Conservation (phyloP, 2,797 vertebrate genomes). For the Diglossa cyanea region DNA sequence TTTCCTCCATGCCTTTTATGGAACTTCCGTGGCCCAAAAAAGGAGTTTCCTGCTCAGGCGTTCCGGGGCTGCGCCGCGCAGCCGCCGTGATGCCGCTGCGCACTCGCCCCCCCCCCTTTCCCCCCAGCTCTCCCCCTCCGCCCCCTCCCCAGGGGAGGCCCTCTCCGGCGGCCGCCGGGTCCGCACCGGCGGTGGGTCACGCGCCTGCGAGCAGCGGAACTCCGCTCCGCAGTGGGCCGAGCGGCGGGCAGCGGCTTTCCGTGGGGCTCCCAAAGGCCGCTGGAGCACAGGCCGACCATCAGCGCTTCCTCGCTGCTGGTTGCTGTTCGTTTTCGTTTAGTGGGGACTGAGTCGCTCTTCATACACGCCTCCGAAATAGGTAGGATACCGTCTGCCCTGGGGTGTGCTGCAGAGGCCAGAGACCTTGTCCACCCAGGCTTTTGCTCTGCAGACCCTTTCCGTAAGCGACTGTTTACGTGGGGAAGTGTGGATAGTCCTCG, state of each 20-base stretch:
- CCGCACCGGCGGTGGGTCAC: fast-evolving
- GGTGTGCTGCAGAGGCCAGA: fast-evolving
- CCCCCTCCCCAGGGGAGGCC: no score
- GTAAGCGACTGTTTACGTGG: fast-evolving
- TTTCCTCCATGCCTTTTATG: constrained; percentile 12
- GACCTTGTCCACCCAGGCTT: not conserved
- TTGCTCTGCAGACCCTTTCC: not conserved
- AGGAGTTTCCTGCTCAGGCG: not conserved
- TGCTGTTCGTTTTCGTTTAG: no score
- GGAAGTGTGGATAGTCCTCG: not conserved
- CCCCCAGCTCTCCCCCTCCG: no score
- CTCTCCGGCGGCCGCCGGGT: no score
- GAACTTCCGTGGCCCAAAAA: not conserved
- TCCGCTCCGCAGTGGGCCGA: not conserved
- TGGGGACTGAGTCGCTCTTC: not conserved
- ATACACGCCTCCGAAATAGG: not conserved
- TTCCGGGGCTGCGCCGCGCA: not conserved
- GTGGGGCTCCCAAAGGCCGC: not conserved
- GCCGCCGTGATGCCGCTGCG: not conserved
- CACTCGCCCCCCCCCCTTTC: fast-evolving
- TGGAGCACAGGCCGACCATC: not conserved
- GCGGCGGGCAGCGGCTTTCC: not conserved
- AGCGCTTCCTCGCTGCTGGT: not conserved
- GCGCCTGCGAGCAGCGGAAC: fast-evolving
- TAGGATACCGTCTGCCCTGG: not conserved